Base-by-base conservation (phyloP, 2,113 vertebrate species). In the Protomyctophum bolini region DNA sequence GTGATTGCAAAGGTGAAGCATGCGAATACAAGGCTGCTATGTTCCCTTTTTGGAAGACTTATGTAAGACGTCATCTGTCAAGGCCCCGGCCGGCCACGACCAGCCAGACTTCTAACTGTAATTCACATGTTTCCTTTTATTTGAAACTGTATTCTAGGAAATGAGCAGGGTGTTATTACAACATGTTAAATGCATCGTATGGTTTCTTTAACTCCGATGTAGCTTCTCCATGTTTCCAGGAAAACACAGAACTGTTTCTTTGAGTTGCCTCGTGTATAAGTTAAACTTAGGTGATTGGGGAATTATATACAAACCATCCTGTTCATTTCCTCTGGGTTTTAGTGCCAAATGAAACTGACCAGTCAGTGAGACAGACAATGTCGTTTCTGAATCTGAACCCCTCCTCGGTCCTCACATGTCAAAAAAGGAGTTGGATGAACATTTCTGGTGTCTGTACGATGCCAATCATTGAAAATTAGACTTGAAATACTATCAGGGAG, bases 371-470 rank as follows among this genome's bases (percentile, higher is more conserved):
- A 76, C 73, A 52, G 49, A 66, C 66, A 67, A 72, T 68, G 33
- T 41, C 33, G 33, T 41, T 41, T 72, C 70, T 49, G 68, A 64
- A 68, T 82, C 73, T 73, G 57, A 82, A 80, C 61, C 61, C 76
- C 76, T 85, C 79, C 79, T 85, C 76, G 80, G 75, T 85, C 79
- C 79, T 85, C 76, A 81, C 73, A 76, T 68, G 76, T 78, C 68
- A 75, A 51, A 75, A 84, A 61, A 63, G 80, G 59, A 77, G 70
- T 82, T 77, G 82, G 77, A 77, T 72, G 57, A 58, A 85, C 75
- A 68, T 77, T 83, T 75, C 49, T 80, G 74, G 58, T 79, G 12
- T 75, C 33, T 80, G 67, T 41, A 86, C 77, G 76, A 81, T 80
- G 74, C 46, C 66, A 28, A 68, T 75, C 67, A 72, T 52, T 68